These are phyloP conservation scores for Masnerella sp. DNA, from an alignment of 2,888 invertebrate species.

Conservation along the genomic window DNA sequence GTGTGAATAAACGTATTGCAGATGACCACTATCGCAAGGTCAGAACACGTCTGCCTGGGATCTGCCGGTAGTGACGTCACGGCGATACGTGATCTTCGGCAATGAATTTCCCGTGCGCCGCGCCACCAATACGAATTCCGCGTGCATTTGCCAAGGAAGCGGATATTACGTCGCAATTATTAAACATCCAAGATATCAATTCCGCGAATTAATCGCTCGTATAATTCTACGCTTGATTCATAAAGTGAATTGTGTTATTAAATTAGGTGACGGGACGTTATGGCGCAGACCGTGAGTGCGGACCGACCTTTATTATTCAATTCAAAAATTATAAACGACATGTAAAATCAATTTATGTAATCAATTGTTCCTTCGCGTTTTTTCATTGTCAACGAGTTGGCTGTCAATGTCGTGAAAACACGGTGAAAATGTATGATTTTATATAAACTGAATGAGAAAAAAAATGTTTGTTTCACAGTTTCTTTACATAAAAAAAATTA, in stretches of 20 bases:
- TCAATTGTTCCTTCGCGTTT: no score
- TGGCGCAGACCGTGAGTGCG: background rate
- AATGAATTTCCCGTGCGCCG: constrained; percentile 47
- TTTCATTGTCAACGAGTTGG: no score
- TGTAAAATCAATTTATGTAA: no score
- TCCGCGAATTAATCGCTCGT: constrained; percentile 26
- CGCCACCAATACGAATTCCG: constrained; percentile 38
- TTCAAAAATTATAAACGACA: background rate
- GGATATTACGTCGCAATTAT: constrained; percentile 50
- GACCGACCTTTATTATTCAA: background rate
- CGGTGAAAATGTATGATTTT: no score
- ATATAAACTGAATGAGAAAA: no score
- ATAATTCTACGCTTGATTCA: constrained; percentile 22
- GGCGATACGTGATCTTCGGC: constrained; percentile 46
- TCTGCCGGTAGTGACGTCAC: constrained; percentile 59
- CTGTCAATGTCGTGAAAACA: no score
- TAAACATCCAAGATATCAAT: constrained; percentile 37
- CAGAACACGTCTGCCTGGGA: constrained; percentile 56
- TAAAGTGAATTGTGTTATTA: constrained; percentile 19
- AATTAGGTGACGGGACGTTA: constrained; percentile 20
- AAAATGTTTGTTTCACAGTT: no score
- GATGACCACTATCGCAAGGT: constrained; percentile 61
- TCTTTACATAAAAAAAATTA: no score
- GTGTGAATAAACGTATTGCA: constrained; percentile 58
- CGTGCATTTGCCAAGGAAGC: constrained; percentile 45